Conservation (phyloP, 2,113 vertebrate genomes). For the Rhinopomastus cyanomelas region DNA sequence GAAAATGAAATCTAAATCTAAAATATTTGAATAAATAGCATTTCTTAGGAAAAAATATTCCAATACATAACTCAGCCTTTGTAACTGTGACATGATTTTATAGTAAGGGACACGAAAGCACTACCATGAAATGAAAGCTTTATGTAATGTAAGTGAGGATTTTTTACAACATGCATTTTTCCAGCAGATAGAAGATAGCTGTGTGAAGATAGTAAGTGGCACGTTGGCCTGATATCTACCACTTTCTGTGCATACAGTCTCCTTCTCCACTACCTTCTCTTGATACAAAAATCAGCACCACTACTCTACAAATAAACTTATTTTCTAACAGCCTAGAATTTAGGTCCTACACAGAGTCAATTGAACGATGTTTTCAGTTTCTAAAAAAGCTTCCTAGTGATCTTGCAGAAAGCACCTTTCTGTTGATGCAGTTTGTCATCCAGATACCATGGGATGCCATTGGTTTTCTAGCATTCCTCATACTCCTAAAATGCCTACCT, state of each 20-base stretch:
- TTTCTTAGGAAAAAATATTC: not conserved
- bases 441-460: not conserved
- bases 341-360: not conserved
- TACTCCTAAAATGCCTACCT: not conserved
- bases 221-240: not conserved
- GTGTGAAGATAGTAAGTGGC: too few species aligned
- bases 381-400: not conserved
- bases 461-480: not conserved
- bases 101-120: too few species aligned
- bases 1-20: not conserved
- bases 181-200: not conserved
- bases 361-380: rapidly evolving
- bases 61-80: not conserved
- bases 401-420: not conserved
- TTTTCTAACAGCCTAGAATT: not conserved
- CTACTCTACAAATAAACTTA: not conserved
- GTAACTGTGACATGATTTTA: not conserved
- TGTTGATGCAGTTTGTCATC: not conserved
- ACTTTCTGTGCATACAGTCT: rapidly evolving
- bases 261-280: not conserved
- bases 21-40: not conserved
- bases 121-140: too few species aligned
- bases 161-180: not conserved
- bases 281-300: rapidly evolving
- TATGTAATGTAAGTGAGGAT: not conserved